Evolutionary conservation across 2,113 vertebrate genomes (phyloP).

Genomic region (Pungitius pungitius): DNA sequence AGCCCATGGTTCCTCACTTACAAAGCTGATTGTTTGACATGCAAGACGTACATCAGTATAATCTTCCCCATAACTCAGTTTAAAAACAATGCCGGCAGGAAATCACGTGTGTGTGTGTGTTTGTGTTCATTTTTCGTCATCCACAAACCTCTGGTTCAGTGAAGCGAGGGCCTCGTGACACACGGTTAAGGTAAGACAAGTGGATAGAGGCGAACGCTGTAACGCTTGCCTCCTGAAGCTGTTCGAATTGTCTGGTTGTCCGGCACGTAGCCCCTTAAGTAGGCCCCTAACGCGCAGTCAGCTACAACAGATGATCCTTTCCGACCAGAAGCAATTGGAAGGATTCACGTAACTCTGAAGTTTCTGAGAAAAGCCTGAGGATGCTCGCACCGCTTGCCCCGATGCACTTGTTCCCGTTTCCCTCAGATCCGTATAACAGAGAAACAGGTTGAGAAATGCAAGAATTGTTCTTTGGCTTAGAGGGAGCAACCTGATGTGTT

Average conservation of each 20-base stretch:
- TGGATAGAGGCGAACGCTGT: no score
- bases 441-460: background rate
- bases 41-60: slow-evolving; percentile 68
- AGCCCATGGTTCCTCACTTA: slow-evolving; percentile 64
- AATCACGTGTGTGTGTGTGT: background rate
- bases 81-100: slow-evolving; percentile 39
- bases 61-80: slow-evolving; percentile 63
- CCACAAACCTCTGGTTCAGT: background rate
- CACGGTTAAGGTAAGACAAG: background rate
- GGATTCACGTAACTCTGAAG: background rate
- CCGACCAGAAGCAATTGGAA: background rate
- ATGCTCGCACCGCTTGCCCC: background rate
- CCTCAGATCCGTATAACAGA: background rate
- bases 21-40: slow-evolving; percentile 70
- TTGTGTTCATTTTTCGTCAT: background rate
- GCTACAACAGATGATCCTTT: background rate
- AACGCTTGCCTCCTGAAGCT: background rate
- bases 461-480: background rate
- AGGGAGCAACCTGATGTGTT: background rate
- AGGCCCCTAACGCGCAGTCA: background rate
- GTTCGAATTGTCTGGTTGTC: background rate
- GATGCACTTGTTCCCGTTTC: background rate
- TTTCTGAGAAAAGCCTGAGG: background rate
- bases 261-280: background rate
- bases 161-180: background rate